Percentiles rank a stretch among this genome's conserved stretches.
Conservation (phyloP, 2,797 vertebrate species). For the Muraenolepis orangiensis region DNA sequence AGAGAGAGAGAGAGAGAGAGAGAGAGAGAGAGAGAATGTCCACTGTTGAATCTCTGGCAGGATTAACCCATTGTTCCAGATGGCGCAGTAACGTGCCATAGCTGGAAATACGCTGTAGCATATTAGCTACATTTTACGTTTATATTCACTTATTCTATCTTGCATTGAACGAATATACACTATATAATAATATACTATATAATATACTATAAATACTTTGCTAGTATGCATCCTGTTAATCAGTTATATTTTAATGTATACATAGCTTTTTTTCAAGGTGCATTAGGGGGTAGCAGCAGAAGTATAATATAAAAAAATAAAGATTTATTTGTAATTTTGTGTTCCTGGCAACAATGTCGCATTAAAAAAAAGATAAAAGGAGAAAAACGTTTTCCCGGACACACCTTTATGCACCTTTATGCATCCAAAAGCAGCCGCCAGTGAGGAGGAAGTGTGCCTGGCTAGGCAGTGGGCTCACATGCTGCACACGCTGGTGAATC, state of each 20-base stretch:
- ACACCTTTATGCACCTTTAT: no score
- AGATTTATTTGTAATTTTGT: neutral
- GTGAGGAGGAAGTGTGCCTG: no score
- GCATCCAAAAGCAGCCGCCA: no score
- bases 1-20: no score
- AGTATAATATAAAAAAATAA: no score
- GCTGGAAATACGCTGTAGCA: neutral
- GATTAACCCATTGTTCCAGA: neutral
- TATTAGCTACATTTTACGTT: neutral
- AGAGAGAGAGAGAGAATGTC: constrained; percentile 5
- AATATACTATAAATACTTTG: neutral
- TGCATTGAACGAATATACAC: neutral
- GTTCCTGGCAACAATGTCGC: neutral
- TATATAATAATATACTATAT: neutral
- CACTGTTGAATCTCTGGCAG: neutral
- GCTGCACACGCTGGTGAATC: no score
- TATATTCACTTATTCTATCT: neutral
- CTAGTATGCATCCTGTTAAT: neutral
- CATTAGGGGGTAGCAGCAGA: neutral
- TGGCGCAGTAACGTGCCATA: neutral
- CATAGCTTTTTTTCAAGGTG: neutral
- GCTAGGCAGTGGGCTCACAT: no score
- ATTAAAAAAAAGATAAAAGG: no score
- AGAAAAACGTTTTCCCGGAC: no score
- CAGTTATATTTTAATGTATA: neutral